These are phyloP conservation scores for Thecophora atra DNA, from an alignment of 2,888 invertebrate species.

Conservation along the genomic window DNA sequence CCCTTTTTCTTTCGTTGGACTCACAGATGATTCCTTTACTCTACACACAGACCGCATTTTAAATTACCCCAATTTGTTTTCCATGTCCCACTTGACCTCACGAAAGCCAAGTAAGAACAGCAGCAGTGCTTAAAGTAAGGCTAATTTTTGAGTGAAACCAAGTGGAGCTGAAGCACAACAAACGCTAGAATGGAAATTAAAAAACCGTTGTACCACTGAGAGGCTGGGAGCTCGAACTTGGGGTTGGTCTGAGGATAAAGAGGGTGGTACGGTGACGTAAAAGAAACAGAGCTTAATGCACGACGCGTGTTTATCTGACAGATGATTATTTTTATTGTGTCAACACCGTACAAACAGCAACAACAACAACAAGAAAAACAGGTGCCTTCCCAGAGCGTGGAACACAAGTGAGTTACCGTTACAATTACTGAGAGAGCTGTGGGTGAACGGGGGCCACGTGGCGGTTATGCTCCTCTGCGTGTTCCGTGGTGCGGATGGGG, in stretches of 20 bases:
- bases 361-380: conserved; percentile 2
- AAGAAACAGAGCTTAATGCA: conserved; percentile 33
- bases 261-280: too few species aligned
- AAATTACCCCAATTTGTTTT: too few species aligned
- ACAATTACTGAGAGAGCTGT: conserved; percentile 19
- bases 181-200: conserved; percentile 6
- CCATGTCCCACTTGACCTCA: too few species aligned
- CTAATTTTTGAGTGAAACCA: background rate
- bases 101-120: background rate
- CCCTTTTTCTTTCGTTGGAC: too few species aligned
- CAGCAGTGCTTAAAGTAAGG: background rate
- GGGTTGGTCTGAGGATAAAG: background rate
- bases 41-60: too few species aligned
- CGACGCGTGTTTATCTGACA: conserved; percentile 40
- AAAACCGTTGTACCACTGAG: background rate
- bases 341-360: conserved; percentile 32
- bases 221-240: background rate
- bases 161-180: background rate
- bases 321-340: conserved; percentile 41
- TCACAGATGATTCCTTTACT: too few species aligned
- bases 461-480: conserved; percentile 4
- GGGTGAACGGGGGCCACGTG: conserved; percentile 13
- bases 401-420: conserved; percentile 23
- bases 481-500: conserved; percentile 1
- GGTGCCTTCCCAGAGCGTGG: background rate